Evolutionary conservation across 2,888 invertebrate species (phyloP).

Genomic region (Drosophila picticornis): DNA sequence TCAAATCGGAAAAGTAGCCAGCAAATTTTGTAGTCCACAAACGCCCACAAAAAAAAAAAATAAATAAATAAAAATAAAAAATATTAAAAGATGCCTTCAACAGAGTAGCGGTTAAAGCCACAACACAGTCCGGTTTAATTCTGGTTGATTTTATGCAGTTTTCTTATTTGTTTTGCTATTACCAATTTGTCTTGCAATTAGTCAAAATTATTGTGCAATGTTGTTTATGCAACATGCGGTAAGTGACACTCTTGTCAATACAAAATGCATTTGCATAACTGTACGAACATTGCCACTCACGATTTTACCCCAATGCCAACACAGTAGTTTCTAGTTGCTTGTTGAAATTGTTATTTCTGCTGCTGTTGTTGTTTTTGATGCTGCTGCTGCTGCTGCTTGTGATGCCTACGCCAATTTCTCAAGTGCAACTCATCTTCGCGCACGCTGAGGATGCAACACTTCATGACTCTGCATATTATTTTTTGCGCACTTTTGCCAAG

Average conservation of each 20-base stretch:
- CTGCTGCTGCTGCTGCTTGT: slow-evolving; percentile 21
- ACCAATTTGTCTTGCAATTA: slow-evolving; percentile 75
- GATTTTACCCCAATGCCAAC: slow-evolving; percentile 50
- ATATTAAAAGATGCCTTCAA: slow-evolving; percentile 33
- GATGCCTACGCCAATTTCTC: slow-evolving; percentile 58
- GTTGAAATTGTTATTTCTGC: slow-evolving; percentile 19
- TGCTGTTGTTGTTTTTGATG: slow-evolving; percentile 5
- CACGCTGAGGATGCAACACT: slow-evolving; percentile 50
- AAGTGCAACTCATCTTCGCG: slow-evolving; percentile 76
- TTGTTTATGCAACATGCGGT: slow-evolving; percentile 73
- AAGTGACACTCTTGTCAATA: slow-evolving; percentile 77
- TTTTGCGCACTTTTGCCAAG: slow-evolving; percentile 38
- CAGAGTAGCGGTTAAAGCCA: slow-evolving; percentile 45
- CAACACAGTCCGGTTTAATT: slow-evolving; percentile 6
- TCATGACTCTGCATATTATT: slow-evolving; percentile 71
- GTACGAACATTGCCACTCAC: slow-evolving; percentile 60
- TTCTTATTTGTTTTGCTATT: slow-evolving; percentile 33
- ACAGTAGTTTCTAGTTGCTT: slow-evolving; percentile 25
- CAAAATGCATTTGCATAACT: slow-evolving; percentile 75
- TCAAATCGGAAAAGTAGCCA: slow-evolving; percentile 79
- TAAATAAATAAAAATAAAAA: slow-evolving; percentile 29
- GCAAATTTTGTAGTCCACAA: slow-evolving; percentile 61
- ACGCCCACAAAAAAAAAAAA: slow-evolving; percentile 60
- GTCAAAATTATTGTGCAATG: slow-evolving; percentile 79
- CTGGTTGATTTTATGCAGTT: slow-evolving; percentile 22